Evolutionary conservation across 2,888 invertebrate genomes (phyloP).

Genomic region (Loripinus fragilis): DNA sequence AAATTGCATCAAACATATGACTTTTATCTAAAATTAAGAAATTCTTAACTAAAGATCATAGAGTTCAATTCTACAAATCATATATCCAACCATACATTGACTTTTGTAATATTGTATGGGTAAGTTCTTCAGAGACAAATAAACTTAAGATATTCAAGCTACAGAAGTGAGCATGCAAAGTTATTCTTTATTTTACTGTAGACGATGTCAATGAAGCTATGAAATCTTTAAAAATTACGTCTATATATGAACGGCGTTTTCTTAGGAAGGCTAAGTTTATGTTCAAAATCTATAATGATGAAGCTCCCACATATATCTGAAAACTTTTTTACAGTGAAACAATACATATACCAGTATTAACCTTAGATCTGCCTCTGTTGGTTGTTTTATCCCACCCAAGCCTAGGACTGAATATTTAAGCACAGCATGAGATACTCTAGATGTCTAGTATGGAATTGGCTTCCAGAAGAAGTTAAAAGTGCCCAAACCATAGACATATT

Average conservation of each 20-base stretch:
- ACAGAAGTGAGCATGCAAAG: neutral
- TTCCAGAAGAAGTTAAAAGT: neutral
- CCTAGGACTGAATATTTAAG: neutral
- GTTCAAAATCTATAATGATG: conserved; percentile 5
- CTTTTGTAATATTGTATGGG: too few relatives aligned
- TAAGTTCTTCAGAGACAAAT: neutral
- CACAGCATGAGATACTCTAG: neutral
- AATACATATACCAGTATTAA: neutral
- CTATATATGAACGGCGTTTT: neutral
- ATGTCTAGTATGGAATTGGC: neutral
- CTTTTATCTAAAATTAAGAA: conserved; percentile 5
- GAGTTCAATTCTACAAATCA: conserved; percentile 7
- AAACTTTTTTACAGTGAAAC: neutral
- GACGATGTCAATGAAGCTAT: neutral
- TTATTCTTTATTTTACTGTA: conserved; percentile 1
- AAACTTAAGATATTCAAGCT: neutral
- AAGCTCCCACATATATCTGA: conserved; percentile 6
- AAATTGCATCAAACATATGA: conserved; percentile 1
- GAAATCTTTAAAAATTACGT: neutral
- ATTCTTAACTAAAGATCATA: neutral
- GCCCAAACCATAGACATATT: neutral
- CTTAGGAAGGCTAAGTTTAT: conserved; percentile 2
- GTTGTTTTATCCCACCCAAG: neutral
- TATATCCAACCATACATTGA: neutral
- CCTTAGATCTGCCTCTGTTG: neutral